A percentile compares a stretch with the other conserved stretches of the same genome.
phyloP scores from a whole-genome alignment of 2,113 vertebrate genomes.

The Cebidichthys violaceus region DNA sequence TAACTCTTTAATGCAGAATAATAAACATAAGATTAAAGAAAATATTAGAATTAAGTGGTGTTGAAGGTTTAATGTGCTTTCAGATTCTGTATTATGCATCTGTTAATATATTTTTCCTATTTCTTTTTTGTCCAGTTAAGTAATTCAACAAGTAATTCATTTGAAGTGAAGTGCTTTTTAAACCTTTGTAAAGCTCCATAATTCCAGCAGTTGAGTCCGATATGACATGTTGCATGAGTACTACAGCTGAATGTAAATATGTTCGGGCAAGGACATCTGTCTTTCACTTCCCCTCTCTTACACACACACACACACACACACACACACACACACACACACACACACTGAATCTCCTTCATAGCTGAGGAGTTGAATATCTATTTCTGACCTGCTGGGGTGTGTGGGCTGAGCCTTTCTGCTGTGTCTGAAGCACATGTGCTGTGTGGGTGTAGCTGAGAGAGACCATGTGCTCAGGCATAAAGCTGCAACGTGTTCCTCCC shows the following conservation, averaged over 20 bases:
- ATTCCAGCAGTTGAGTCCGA: background rate
- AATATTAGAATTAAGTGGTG: background rate
- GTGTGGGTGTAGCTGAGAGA: constrained; percentile 69
- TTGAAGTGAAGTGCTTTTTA: background rate
- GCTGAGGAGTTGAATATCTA: constrained; percentile 55
- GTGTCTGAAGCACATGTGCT: constrained; percentile 66
- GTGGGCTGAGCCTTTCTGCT: constrained; percentile 54
- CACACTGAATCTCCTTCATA: constrained; percentile 5
- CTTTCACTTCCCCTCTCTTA: background rate
- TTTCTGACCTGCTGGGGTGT: constrained; percentile 59
- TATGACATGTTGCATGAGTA: constrained; percentile 5
- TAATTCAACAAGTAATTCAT: background rate
- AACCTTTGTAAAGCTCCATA: background rate
- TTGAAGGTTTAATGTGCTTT: background rate
- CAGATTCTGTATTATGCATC: background rate
- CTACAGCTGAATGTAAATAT: constrained; percentile 16
- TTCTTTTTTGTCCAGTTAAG: background rate
- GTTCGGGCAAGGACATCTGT: background rate
- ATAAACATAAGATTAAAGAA: background rate
- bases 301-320: background rate
- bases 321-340: background rate
- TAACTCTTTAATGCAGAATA: background rate
- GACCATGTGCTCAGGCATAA: constrained; percentile 69
- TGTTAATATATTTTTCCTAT: background rate
- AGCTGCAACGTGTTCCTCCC: constrained; percentile 66